Evolutionary conservation across 2,113 vertebrate species (phyloP), one percentile per base, ranked within the genome.

Genomic region (Epinephelus fuscoguttatus): DNA sequence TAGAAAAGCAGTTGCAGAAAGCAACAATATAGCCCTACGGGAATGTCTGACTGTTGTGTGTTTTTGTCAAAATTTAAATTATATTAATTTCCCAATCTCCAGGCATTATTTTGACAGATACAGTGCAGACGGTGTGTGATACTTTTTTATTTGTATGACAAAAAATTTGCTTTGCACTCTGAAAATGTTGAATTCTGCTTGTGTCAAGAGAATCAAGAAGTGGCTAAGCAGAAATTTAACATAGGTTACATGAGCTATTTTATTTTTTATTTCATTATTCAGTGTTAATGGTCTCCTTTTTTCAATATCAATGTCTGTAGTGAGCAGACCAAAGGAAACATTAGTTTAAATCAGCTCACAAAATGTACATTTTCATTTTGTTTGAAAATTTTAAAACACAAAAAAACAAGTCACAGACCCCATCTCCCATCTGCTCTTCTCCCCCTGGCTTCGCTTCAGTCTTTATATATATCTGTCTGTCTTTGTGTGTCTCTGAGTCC

Each of bases 401-500:
- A 12, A 33, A 17, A 33, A n/a, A 62, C 17, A 81, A 61, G 42
- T n/a, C 9, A 21, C 21, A 25, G 37, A 69, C 27, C 42, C 5
- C 15, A 4, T 53, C 10, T 69, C 42, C 42, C 42, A 40, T 52
- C 60, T 66, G 57, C 67, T 79, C 52, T 18, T 52, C 52, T 62
- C 70, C 5, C 4, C n/a, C 13, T 40, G 53, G 59, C 61, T 80
- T 53, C 45, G 61, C 66, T 19, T 78, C 56, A 81, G 60, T 60
- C 76, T 66, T 64, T 70, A 45, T 69, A 72, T 33, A 72, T 33
- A 59, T 37, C 62, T 7, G 2, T 75, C 66, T 66, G 53, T 73
- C 17, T 84, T 40, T 72, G 64, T 60, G 21, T 68, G 47, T 70
- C 68, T 82, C 79, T 68, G 56, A 70, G 80, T 88, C 85, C 85